These are phyloP conservation scores for Siphonodentalium dalli DNA, from an alignment of 2,888 invertebrate species.

Conservation along the genomic window DNA sequence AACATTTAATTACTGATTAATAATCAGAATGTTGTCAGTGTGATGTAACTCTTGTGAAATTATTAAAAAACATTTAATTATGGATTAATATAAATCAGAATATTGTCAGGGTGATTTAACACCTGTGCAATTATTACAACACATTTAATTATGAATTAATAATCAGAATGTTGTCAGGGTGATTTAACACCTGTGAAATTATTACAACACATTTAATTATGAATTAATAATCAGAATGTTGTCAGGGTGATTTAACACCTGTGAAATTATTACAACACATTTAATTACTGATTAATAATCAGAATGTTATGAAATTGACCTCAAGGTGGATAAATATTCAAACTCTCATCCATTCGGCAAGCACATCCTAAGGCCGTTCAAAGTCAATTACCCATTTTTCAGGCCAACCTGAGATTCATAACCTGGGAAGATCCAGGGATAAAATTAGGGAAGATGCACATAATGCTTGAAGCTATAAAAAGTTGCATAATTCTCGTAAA, in stretches of 20 bases:
- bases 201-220: not conserved
- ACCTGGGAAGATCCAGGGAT: no score
- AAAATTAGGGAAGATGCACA: no score
- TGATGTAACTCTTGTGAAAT: not conserved
- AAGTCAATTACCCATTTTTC: no score
- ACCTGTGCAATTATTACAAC: not conserved
- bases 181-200: not conserved
- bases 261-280: not conserved
- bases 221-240: not conserved
- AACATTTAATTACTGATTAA: not conserved
- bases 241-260: not conserved
- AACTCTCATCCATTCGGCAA: no score
- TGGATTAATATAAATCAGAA: not conserved
- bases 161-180: not conserved
- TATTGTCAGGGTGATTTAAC: not conserved
- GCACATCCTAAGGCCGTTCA: no score
- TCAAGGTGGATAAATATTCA: not conserved
- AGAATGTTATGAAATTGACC: not conserved
- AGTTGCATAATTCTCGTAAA: no score
- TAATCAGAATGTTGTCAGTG: not conserved
- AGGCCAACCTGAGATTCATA: no score
- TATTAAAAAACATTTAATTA: not conserved
- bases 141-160: not conserved
- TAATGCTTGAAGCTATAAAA: no score
- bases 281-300: not conserved